phyloP scores from a whole-genome alignment of 2,797 vertebrate genomes.

The Saxicola maurus region DNA sequence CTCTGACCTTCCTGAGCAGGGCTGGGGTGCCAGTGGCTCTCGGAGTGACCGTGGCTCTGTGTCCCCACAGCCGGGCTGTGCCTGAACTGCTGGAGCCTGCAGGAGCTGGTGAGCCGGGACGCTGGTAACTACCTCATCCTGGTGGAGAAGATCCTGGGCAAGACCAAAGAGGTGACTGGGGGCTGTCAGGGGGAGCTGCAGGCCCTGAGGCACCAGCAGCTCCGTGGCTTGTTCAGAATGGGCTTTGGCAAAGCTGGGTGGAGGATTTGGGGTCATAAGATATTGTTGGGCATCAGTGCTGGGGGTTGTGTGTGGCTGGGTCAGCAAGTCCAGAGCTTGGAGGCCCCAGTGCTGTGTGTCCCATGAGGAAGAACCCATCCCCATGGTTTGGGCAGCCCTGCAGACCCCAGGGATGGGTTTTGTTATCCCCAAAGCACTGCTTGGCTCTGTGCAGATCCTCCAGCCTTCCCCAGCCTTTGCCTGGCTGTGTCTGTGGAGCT shows the following conservation, averaged over 20 bases:
- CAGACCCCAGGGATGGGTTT: not conserved
- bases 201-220: accelerated
- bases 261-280: accelerated
- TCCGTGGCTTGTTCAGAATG: accelerated
- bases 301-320: no score
- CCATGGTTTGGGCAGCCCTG: not conserved
- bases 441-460: accelerated
- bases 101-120: constrained; percentile 92
- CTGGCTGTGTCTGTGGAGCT: not conserved
- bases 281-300: not conserved
- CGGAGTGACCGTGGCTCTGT: not conserved
- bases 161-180: constrained; percentile 83
- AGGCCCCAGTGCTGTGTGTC: not conserved
- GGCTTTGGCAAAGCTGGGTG: not conserved
- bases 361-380: not conserved
- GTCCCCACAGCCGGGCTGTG: constrained; percentile 81
- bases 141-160: constrained; percentile 88
- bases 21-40: not conserved
- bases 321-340: accelerated
- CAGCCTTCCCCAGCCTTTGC: not conserved
- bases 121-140: constrained; percentile 91
- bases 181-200: accelerated
- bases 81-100: constrained; percentile 95
- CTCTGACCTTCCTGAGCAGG: not conserved
- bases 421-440: not conserved